phyloP scores from a whole-genome alignment of 2,888 invertebrate genomes.

The Chrysolina haemoptera region DNA sequence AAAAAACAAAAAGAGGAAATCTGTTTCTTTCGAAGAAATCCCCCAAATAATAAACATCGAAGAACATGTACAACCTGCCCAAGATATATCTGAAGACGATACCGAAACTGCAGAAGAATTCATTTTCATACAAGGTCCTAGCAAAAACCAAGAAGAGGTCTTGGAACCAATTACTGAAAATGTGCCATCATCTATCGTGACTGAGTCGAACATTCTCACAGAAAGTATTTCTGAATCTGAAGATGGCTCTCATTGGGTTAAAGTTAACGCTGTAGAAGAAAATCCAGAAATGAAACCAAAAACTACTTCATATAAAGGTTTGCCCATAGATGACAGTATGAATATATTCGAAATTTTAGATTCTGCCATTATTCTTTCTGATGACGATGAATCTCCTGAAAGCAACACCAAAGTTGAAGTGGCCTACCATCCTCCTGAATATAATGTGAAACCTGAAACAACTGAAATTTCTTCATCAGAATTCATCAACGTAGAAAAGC shows the following conservation, averaged over 20 bases:
- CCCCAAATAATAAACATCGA: conserved; percentile 60
- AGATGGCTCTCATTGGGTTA: conserved; percentile 20
- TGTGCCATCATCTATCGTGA: neutral
- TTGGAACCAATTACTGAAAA: conserved; percentile 23
- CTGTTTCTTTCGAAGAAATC: conserved; percentile 64
- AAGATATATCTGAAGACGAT: conserved; percentile 48
- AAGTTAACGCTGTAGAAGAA: neutral
- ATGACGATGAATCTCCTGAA: conserved; percentile 49
- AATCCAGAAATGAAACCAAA: neutral
- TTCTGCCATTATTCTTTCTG: conserved; percentile 57
- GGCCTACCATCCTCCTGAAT: neutral
- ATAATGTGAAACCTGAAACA: neutral
- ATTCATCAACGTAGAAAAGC: conserved; percentile 8
- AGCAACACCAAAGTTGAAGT: neutral
- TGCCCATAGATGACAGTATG: conserved; percentile 55
- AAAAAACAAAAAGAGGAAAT: conserved; percentile 60
- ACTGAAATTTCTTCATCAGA: neutral
- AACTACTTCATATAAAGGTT: conserved; percentile 49
- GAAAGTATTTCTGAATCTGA: conserved; percentile 19
- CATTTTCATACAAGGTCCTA: conserved; percentile 55
- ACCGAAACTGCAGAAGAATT: conserved; percentile 58
- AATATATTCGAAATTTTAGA: conserved; percentile 56
- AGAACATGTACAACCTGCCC: conserved; percentile 40
- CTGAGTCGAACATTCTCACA: neutral
- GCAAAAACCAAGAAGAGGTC: conserved; percentile 9